Conservation (phyloP, 2,113 vertebrate species). For the Gavialis gangeticus region DNA sequence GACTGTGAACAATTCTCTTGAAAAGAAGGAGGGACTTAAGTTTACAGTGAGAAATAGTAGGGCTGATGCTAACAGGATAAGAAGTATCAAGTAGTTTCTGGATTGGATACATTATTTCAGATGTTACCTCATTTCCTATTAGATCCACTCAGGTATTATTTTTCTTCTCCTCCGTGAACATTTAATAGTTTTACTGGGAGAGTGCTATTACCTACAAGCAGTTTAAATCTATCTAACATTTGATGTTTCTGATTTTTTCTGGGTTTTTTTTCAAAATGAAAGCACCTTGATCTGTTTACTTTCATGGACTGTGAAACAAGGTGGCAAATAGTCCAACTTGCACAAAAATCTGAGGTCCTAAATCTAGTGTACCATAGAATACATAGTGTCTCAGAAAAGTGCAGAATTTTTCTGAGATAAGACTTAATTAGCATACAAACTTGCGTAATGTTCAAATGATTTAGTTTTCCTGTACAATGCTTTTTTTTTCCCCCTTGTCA, state of each 20-base stretch:
- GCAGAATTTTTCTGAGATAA: conserved; percentile 22
- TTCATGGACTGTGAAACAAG: background rate
- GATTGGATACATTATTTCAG: background rate
- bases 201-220: conserved; percentile 43
- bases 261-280: too few species aligned
- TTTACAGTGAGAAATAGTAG: background rate
- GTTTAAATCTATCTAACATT: background rate
- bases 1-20: background rate
- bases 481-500: background rate
- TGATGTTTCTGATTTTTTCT: too few species aligned
- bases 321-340: background rate
- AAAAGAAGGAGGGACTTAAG: background rate
- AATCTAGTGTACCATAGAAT: conserved; percentile 35
- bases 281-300: background rate
- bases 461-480: background rate
- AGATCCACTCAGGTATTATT: background rate
- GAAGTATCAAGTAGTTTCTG: background rate
- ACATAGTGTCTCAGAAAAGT: conserved; percentile 18
- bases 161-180: background rate
- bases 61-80: background rate
- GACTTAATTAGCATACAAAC: background rate
- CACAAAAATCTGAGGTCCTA: conserved; percentile 2
- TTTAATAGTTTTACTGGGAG: conserved; percentile 60
- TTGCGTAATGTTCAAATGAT: conserved; percentile 45
- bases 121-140: background rate